These are phyloP conservation scores for Cantharis lateralis DNA, from an alignment of 2,888 invertebrate species.

Conservation along the genomic window DNA sequence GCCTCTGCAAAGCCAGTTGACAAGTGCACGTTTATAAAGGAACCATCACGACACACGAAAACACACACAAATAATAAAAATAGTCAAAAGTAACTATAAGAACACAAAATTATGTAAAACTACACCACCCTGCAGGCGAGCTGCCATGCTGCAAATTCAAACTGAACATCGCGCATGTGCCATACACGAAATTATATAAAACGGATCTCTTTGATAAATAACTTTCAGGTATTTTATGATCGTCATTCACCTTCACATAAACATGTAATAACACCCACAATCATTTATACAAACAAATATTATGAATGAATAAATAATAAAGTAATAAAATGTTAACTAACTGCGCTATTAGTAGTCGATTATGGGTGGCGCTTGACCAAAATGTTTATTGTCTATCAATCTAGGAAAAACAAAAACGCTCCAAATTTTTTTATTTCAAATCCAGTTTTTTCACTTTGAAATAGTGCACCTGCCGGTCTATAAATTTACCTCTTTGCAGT, in stretches of 20 bases:
- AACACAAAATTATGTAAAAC: slow-evolving; percentile 32
- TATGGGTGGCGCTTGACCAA: neutral
- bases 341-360: neutral
- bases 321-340: neutral
- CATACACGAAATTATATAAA: slow-evolving; percentile 6
- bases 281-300: neutral
- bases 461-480: neutral
- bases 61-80: slow-evolving; percentile 15
- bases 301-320: neutral
- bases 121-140: slow-evolving; percentile 50
- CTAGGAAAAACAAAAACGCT: neutral
- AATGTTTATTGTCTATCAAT: neutral
- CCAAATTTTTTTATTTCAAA: neutral
- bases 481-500: neutral
- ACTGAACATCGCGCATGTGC: slow-evolving; percentile 50
- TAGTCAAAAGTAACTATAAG: slow-evolving; percentile 24
- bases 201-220: neutral
- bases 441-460: neutral
- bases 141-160: slow-evolving; percentile 52
- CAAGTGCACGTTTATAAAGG: slow-evolving; percentile 5
- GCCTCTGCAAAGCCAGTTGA: neutral
- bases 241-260: neutral
- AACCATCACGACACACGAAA: slow-evolving; percentile 9
- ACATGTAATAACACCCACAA: neutral
- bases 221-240: neutral